phyloP scores from a whole-genome alignment of 2,113 vertebrate species.

The Rhipidura dahli region DNA sequence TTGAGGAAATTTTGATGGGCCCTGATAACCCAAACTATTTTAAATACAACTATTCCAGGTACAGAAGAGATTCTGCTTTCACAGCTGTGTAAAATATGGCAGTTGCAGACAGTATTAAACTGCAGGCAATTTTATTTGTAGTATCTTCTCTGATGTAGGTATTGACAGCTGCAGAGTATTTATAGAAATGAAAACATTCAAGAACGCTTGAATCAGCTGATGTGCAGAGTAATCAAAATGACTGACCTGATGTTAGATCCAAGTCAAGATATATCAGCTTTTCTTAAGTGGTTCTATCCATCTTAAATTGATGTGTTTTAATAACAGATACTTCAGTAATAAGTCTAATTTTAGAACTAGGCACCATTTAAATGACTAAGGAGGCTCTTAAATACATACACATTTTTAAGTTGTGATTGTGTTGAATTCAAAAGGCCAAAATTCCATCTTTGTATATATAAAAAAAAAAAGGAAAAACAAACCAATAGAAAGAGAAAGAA shows the following conservation, averaged over 20 bases:
- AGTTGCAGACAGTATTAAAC: neutral
- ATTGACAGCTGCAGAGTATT: neutral
- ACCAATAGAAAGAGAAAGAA: neutral
- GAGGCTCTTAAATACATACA: neutral
- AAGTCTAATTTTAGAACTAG: neutral
- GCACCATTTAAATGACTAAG: neutral
- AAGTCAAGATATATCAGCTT: neutral
- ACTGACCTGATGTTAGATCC: neutral
- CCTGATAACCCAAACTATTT: neutral
- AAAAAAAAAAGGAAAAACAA: rapidly evolving
- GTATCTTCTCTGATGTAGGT: neutral
- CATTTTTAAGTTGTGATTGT: neutral
- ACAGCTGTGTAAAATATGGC: neutral
- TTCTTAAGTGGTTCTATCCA: neutral
- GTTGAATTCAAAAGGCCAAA: neutral
- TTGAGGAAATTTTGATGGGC: neutral
- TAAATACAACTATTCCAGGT: neutral
- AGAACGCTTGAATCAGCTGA: neutral
- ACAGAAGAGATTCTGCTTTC: neutral
- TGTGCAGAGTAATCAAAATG: neutral
- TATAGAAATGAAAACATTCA: neutral
- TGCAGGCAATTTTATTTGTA: neutral
- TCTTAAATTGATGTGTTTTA: neutral
- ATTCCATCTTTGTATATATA: rapidly evolving
- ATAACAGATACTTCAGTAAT: neutral